Percentiles rank a stretch among this genome's conserved stretches.
Conservation (phyloP, 1,140 invertebrate species). For the Probaryconus sp. region DNA sequence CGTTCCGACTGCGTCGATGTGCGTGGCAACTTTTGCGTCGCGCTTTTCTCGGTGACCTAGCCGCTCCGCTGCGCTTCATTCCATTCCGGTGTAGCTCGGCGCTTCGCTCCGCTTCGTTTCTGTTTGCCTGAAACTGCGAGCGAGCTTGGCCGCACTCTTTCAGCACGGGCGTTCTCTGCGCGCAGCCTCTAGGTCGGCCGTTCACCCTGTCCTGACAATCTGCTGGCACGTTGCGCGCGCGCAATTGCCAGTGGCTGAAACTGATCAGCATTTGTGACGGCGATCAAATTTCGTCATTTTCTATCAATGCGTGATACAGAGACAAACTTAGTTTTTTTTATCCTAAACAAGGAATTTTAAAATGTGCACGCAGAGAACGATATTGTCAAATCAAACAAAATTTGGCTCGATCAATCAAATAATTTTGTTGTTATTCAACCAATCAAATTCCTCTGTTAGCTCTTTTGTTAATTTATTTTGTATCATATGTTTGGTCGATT, state of each 20-base stretch:
- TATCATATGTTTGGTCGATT: no score
- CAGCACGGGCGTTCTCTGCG: slow-evolving; percentile 65
- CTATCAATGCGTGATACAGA: slow-evolving; percentile 5
- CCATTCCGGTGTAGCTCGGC: slow-evolving; percentile 57
- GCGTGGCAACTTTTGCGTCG: slow-evolving; percentile 70
- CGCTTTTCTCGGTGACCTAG: slow-evolving; percentile 74
- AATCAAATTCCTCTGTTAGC: no score
- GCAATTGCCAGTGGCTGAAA: slow-evolving; percentile 59
- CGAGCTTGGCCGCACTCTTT: slow-evolving; percentile 64
- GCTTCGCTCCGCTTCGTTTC: slow-evolving; percentile 68
- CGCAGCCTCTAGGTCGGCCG: slow-evolving; percentile 78
- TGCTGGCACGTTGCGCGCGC: slow-evolving; percentile 53
- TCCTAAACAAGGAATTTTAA: no score
- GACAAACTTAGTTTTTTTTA: slow-evolving; percentile 13
- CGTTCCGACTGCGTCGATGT: slow-evolving; percentile 68
- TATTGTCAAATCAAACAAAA: no score
- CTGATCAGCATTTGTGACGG: slow-evolving; percentile 53
- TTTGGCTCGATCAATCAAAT: no score
- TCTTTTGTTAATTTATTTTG: no score
- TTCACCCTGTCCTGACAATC: slow-evolving; percentile 74
- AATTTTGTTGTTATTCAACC: no score
- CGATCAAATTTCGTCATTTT: slow-evolving; percentile 56
- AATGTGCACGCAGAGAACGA: not conserved
- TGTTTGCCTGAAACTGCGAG: slow-evolving; percentile 66
- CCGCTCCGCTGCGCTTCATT: slow-evolving; percentile 68